Evolutionary conservation across 2,113 vertebrate species (phyloP).

Genomic region (Sceloporus tristichus): DNA sequence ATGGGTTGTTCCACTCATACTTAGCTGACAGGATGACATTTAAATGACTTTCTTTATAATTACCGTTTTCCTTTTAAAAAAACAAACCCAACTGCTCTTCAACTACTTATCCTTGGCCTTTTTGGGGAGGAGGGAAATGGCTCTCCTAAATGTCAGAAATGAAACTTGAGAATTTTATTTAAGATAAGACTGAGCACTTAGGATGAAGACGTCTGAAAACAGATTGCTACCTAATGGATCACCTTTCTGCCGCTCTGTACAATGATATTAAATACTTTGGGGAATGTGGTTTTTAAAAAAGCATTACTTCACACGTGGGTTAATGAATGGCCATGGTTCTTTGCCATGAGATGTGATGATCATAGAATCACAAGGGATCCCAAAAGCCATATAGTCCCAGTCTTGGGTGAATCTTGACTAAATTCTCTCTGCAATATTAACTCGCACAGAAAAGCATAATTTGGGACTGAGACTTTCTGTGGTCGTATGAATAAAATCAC

Average conservation of each 20-base stretch:
- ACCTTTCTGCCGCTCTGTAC: not conserved
- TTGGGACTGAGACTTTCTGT: no score
- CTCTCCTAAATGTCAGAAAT: constrained; percentile 21
- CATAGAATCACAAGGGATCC: no score
- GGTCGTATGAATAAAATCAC: not conserved
- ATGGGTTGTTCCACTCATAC: not conserved
- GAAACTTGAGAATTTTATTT: not conserved
- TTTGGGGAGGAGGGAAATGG: constrained; percentile 10
- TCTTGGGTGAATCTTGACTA: no score
- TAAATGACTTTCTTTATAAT: constrained; percentile 64
- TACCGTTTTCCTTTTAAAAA: constrained; percentile 24
- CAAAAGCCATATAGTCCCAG: no score
- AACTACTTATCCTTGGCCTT: constrained; percentile 59
- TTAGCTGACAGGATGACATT: constrained; percentile 54
- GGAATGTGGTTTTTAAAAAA: not conserved
- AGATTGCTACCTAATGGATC: not conserved
- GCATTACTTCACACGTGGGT: not conserved
- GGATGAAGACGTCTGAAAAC: not conserved
- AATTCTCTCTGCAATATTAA: no score
- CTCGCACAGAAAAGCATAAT: no score
- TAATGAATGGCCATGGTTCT: not conserved
- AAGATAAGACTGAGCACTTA: not conserved
- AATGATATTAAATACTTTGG: not conserved
- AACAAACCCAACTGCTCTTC: constrained; percentile 53
- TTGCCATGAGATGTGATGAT: not conserved